Base-by-base conservation (phyloP, 2,888 invertebrate genomes). In the Saturnia japonica region DNA sequence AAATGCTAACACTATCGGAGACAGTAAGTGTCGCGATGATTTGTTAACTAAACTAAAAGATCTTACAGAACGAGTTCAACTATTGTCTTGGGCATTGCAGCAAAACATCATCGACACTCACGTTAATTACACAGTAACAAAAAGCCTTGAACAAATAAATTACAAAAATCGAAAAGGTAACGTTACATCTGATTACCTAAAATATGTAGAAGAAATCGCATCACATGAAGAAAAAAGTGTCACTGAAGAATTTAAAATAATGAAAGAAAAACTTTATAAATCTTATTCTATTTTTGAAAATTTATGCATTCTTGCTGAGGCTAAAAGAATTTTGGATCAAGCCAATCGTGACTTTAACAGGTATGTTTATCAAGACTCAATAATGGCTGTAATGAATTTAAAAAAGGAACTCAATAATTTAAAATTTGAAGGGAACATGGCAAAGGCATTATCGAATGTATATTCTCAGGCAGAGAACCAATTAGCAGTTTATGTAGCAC, bases 131-230 rank as follows among this genome's bases (percentile, higher is more conserved):
- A 84, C 86, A 1, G 80, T 86, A 28, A 90, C 92, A 0, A 92
- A 91, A 76, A 93, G 90, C 69, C 82, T 94, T 69, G 93, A 93
- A 77, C 91, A 92, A 76, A 75, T 92, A 2, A 91, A 93, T 75
- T 93, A 89, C 72, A 87, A 81, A 54, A 91, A 90, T 75, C 82
- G 93, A 45, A 91, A 88, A 80, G 80, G 74, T 62, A 89, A 89
- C 68, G 88, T 93, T 34, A 70, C 85, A 64, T 73, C 80, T 0
- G 91, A 91, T 69, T 86, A 87, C 72, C 73, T 81, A 22, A 82
- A 81, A 47, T 74, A 86, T 67, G 42, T 74, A 1, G 77, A 87
- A 73, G 83, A 85, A 8, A 76, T 89, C 6, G 77, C 85, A 76
- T 72, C 68, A 19, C 74, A 88, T 54, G 76, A 75, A 51, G 80